A percentile compares a stretch with the other conserved stretches of the same genome.
These are phyloP conservation scores for Mesaphorura yosii DNA, from an alignment of 1,140 invertebrate genomes.

Conservation along the genomic window DNA sequence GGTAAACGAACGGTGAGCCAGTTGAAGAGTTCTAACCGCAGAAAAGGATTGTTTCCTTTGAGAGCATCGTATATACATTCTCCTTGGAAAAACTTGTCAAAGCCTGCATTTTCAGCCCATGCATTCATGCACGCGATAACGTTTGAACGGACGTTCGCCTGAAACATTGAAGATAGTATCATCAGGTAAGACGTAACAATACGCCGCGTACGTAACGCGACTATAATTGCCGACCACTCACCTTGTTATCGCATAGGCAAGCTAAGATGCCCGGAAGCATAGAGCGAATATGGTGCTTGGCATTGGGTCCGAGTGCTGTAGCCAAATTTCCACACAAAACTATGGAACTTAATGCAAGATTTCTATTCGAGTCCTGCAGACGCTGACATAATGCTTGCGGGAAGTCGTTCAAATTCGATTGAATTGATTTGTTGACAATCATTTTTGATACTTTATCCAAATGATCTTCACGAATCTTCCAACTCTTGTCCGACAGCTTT, in stretches of 20 bases:
- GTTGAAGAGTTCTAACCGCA: conserved; percentile 65
- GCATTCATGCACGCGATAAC: conserved; percentile 68
- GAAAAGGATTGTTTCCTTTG: conserved; percentile 65
- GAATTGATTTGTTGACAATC: conserved; percentile 67
- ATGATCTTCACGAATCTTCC: conserved; percentile 70
- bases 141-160: conserved; percentile 50
- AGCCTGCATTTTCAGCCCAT: conserved; percentile 67
- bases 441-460: conserved; percentile 57
- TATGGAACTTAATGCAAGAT: conserved; percentile 69
- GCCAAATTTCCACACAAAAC: conserved; percentile 67
- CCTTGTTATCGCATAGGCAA: conserved; percentile 57
- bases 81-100: conserved; percentile 70
- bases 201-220: no score
- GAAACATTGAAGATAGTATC: no score
- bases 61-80: conserved; percentile 81
- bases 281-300: conserved; percentile 62
- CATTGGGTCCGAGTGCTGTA: conserved; percentile 63
- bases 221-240: conserved; percentile 34
- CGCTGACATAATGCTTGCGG: conserved; percentile 61
- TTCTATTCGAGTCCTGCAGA: conserved; percentile 78
- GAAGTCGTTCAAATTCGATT: conserved; percentile 69
- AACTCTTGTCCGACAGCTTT: conserved; percentile 84
- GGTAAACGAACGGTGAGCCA: conserved; percentile 76
- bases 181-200: no score
- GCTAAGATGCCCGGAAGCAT: conserved; percentile 75